A percentile compares a stretch with the other conserved stretches of the same genome.
These are phyloP conservation scores for Pelodytes ibericus DNA, from an alignment of 2,797 vertebrate species.

Conservation along the genomic window DNA sequence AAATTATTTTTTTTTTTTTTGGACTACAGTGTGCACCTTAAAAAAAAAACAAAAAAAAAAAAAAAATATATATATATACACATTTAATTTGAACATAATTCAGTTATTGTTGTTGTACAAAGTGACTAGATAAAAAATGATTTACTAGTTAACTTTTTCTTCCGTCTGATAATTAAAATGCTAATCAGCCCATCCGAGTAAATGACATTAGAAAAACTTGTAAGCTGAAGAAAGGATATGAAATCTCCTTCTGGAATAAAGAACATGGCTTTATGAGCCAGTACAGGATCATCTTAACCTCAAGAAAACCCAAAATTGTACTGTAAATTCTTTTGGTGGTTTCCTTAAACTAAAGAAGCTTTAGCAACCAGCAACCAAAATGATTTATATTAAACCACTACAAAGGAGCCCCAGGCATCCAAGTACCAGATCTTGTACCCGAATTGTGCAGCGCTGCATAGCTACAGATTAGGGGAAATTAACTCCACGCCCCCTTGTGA, in stretches of 20 bases:
- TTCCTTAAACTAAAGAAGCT: constrained; percentile 23
- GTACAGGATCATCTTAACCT: constrained; percentile 7
- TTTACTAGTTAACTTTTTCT: background rate
- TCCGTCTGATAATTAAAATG: background rate
- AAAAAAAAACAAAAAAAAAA: no score
- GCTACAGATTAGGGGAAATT: background rate
- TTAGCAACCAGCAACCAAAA: constrained; percentile 29
- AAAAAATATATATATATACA: no score
- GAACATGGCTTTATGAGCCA: constrained; percentile 4
- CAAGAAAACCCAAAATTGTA: constrained; percentile 27
- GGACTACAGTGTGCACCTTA: no score
- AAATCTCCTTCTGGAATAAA: background rate
- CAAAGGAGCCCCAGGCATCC: background rate
- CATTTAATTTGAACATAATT: no score
- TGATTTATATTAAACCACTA: constrained; percentile 39
- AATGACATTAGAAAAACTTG: constrained; percentile 8
- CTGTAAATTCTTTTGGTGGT: constrained; percentile 37
- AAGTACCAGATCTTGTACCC: background rate
- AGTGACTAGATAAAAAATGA: no score
- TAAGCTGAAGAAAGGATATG: constrained; percentile 7
- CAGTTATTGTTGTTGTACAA: no score
- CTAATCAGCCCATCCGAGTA: background rate
- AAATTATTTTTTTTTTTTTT: no score
- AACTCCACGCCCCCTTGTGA: background rate
- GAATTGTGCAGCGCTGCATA: background rate